phyloP scores from a whole-genome alignment of 2,888 invertebrate genomes.

The Lordiphosa fenestrarum region DNA sequence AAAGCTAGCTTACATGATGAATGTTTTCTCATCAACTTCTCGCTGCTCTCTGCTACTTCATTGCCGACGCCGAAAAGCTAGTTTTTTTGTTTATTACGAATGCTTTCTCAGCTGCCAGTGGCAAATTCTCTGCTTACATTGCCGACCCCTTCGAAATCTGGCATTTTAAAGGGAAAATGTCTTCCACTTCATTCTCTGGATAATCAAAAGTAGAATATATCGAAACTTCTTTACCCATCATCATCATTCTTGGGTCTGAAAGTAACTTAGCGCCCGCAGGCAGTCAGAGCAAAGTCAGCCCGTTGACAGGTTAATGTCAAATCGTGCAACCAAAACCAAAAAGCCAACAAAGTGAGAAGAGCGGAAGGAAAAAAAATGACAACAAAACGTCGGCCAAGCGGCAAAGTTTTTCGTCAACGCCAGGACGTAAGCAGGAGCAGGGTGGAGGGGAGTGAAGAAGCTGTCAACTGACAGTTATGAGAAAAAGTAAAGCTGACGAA shows the following conservation, averaged over 20 bases:
- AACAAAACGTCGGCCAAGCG: slow-evolving; percentile 45
- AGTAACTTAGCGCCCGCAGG: slow-evolving; percentile 23
- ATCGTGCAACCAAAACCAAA: slow-evolving; percentile 52
- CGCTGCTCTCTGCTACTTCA: too few relatives aligned
- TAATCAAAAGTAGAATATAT: too few relatives aligned
- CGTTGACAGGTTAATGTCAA: slow-evolving; percentile 69
- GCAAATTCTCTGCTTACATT: too few relatives aligned
- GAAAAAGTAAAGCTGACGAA: slow-evolving; percentile 73
- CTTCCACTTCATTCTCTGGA: too few relatives aligned
- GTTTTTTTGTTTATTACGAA: too few relatives aligned
- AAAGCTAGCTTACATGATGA: too few relatives aligned
- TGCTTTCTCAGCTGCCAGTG: too few relatives aligned
- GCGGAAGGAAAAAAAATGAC: slow-evolving; percentile 11
- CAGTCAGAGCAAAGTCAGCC: slow-evolving; percentile 33
- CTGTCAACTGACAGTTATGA: slow-evolving; percentile 72
- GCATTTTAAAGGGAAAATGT: too few relatives aligned
- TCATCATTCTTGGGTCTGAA: slow-evolving; percentile 11
- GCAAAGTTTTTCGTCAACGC: slow-evolving; percentile 45
- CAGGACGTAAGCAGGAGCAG: slow-evolving; percentile 6
- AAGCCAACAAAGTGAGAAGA: slow-evolving; percentile 39
- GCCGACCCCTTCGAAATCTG: too few relatives aligned
- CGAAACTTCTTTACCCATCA: neutral
- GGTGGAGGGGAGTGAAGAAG: slow-evolving; percentile 34
- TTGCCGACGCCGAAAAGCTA: too few relatives aligned
- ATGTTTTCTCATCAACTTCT: too few relatives aligned